Percentiles rank a stretch among this genome's conserved stretches.
phyloP scores from a whole-genome alignment of 2,113 vertebrate species.

The Hyperoodon ampullatus region DNA sequence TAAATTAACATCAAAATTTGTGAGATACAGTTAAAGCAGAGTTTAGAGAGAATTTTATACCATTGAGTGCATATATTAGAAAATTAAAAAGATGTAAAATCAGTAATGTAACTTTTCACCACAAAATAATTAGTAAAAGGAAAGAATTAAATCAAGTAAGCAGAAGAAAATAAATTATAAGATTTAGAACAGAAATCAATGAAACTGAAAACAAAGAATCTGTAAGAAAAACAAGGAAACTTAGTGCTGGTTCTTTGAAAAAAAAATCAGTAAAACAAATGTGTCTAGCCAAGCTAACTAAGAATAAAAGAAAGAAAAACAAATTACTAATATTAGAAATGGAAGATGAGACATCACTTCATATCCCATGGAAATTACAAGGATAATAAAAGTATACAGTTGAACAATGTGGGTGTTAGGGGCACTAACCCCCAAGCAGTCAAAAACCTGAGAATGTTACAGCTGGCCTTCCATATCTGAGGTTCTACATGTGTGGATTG shows the following conservation, averaged over 20 bases:
- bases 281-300: background rate
- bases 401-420: background rate
- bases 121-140: background rate
- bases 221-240: background rate
- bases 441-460: background rate
- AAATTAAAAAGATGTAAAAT: background rate
- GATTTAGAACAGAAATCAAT: background rate
- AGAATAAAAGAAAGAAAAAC: background rate
- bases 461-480: background rate
- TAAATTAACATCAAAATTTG: background rate
- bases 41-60: background rate
- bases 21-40: background rate
- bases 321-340: background rate
- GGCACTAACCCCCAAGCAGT: background rate
- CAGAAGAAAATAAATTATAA: background rate
- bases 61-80: background rate
- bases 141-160: background rate
- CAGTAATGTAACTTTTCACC: background rate
- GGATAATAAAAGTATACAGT: background rate
- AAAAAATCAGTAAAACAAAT: background rate
- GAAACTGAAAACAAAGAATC: background rate
- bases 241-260: background rate
- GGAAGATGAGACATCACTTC: background rate
- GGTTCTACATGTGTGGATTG: background rate
- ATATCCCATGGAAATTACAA: background rate